Conservation (phyloP, 2,888 invertebrate species). For the Hirtodrosophila histrioides region DNA sequence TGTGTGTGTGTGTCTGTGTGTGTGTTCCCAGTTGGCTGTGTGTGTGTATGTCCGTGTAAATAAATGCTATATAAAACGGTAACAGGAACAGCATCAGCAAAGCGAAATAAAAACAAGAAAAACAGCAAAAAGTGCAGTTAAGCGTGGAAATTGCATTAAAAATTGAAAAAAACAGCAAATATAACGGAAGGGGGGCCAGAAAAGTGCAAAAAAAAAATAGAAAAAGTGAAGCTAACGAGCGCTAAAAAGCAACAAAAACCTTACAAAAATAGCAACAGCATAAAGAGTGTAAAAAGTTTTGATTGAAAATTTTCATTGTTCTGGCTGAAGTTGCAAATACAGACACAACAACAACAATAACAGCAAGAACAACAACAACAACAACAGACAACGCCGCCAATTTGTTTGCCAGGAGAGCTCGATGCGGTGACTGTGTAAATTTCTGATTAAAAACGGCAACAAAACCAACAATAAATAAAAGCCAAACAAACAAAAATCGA, state of each 20-base stretch:
- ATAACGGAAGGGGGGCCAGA: constrained; percentile 15
- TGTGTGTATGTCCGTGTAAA: constrained; percentile 57
- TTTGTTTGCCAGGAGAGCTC: constrained; percentile 43
- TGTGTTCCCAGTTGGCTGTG: constrained; percentile 14
- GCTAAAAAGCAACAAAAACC: constrained; percentile 59
- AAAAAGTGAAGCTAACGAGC: constrained; percentile 65
- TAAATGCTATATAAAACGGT: constrained; percentile 66
- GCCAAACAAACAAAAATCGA: constrained; percentile 23
- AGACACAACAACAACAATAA: constrained; percentile 33
- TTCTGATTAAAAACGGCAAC: constrained; percentile 67
- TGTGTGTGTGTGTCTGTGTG: constrained; percentile 25
- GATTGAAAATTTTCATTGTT: constrained; percentile 76
- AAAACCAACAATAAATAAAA: constrained; percentile 20
- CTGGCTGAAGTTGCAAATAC: constrained; percentile 42
- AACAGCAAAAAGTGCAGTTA: constrained; percentile 69
- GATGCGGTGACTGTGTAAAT: constrained; percentile 72
- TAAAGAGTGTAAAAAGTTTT: constrained; percentile 65
- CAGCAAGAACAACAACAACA: constrained; percentile 38
- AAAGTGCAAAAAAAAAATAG: constrained; percentile 24
- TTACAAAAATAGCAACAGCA: constrained; percentile 23
- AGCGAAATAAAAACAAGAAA: too few species aligned
- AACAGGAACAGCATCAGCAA: constrained; percentile 29
- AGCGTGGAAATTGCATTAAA: constrained; percentile 78
- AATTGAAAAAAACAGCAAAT: constrained; percentile 59
- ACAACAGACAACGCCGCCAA: constrained; percentile 35